Base-by-base conservation (phyloP, 2,888 invertebrate genomes). In the Vanessa cardui region DNA sequence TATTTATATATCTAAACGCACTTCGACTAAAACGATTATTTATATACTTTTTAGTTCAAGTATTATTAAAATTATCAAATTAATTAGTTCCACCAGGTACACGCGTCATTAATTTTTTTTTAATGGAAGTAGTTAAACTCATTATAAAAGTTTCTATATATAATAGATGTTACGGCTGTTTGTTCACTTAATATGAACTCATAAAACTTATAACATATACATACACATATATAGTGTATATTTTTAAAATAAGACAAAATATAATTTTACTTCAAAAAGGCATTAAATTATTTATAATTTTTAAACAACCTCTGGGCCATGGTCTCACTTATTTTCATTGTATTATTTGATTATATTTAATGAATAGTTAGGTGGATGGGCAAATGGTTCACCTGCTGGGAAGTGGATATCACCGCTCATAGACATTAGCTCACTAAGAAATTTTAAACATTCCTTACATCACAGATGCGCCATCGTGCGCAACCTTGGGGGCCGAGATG, bases 41-140 rank as follows among this genome's bases (percentile, higher is more conserved):
- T 7, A 1, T 7, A 47, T 7, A 47, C 6, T 47, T 31, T 26
- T 16, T 31, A n/a, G n/a, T 54, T 54, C n/a, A 8, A 20, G 33
- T 33, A 31, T 12, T 18, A 33, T 21, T 15, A 6, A 45, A 18
- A 45, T 52, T 21, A 46, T 46, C 56, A 63, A 56, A 45, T 63
- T 63, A 56, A 63, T 63, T 63, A 56, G 63, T 63, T 63, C 56
- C 63, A 63, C 63, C 46, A 63, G 63, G 18, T 56, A 56, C 6
- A 56, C 56, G 56, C 26, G 20, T 46, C 63, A 56, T 63, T 61
- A 56, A 63, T 26, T 45, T 56, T 56, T 45, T 63, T 56, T 56
- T 44, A 45, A 44, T 26, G 15, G 26, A 54, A 16, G 39, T 45
- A 58, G 45, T 21, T 45, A 58, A 44, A 45, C 21, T 45, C 20